Conservation (phyloP, 2,113 vertebrate species). For the Rhea pennata region DNA sequence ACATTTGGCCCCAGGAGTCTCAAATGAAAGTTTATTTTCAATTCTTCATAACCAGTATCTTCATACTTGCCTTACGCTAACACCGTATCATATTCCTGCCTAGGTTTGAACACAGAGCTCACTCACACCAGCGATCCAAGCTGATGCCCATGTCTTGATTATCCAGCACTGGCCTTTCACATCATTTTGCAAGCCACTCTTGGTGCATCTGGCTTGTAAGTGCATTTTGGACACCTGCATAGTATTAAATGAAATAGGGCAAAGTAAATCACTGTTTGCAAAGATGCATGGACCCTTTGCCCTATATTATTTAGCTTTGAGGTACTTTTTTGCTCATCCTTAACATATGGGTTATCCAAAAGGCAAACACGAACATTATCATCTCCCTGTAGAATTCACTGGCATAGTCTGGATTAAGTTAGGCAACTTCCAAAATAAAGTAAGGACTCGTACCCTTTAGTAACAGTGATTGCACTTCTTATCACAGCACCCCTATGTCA, state of each 20-base stretch:
- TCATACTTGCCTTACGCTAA: slow-evolving; percentile 33
- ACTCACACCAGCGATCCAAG: background rate
- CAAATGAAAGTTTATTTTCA: slow-evolving; percentile 39
- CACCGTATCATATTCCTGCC: slow-evolving; percentile 20
- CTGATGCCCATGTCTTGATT: background rate
- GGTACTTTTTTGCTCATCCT: background rate
- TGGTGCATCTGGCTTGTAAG: background rate
- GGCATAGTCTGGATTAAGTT: background rate
- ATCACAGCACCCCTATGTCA: background rate
- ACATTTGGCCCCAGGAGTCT: background rate
- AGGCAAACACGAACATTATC: rapidly evolving
- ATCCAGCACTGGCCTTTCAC: background rate
- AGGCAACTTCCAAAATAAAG: background rate
- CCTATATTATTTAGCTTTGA: background rate
- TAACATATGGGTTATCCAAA: background rate
- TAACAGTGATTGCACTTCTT: background rate
- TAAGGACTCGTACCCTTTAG: background rate
- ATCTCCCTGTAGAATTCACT: background rate
- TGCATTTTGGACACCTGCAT: background rate
- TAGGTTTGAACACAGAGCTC: background rate
- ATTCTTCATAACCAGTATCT: background rate
- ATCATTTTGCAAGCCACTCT: background rate
- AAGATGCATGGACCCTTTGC: background rate
- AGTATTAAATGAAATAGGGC: background rate
- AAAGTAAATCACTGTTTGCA: background rate